A percentile compares a stretch with the other conserved stretches of the same genome.
These are phyloP conservation scores for Siphonodentalium dalli DNA, from an alignment of 2,888 invertebrate genomes.

Conservation along the genomic window DNA sequence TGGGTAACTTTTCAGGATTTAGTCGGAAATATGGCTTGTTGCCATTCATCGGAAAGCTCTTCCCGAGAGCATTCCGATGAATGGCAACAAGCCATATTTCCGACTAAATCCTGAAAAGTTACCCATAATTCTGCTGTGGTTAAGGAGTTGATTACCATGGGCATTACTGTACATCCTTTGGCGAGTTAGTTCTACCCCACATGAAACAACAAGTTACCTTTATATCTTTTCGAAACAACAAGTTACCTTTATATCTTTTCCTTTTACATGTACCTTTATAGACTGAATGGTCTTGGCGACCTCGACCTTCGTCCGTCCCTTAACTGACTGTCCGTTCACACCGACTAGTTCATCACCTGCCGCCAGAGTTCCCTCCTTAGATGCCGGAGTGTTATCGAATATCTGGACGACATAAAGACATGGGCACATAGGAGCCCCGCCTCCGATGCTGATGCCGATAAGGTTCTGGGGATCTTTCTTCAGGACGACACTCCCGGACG, in stretches of 20 bases:
- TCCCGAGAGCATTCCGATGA: too few relatives aligned
- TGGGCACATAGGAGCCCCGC: constrained; percentile 83
- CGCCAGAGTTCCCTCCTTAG: constrained; percentile 90
- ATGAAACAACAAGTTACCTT: too few relatives aligned
- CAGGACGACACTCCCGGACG: constrained; percentile 88
- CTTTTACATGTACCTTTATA: constrained; percentile 73
- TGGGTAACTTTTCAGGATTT: too few relatives aligned
- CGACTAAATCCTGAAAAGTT: too few relatives aligned
- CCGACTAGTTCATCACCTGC: constrained; percentile 95
- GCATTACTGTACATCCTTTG: too few relatives aligned
- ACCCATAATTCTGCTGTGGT: too few relatives aligned
- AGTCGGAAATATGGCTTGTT: too few relatives aligned
- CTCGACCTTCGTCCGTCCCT: constrained; percentile 96
- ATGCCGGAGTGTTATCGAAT: constrained; percentile 97
- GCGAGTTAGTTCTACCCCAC: too few relatives aligned
- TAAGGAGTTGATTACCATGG: too few relatives aligned
- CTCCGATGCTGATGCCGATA: constrained; percentile 98
- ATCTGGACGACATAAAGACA: constrained; percentile 98
- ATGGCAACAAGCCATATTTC: too few relatives aligned
- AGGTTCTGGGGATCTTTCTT: constrained; percentile 89
- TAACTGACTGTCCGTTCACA: constrained; percentile 89
- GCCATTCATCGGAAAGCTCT: too few relatives aligned
- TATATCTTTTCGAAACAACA: too few relatives aligned
- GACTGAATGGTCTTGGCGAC: constrained; percentile 99
- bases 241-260: not conserved